Evolutionary conservation across 2,113 vertebrate species (phyloP).

Genomic region (Lasiurus borealis): DNA sequence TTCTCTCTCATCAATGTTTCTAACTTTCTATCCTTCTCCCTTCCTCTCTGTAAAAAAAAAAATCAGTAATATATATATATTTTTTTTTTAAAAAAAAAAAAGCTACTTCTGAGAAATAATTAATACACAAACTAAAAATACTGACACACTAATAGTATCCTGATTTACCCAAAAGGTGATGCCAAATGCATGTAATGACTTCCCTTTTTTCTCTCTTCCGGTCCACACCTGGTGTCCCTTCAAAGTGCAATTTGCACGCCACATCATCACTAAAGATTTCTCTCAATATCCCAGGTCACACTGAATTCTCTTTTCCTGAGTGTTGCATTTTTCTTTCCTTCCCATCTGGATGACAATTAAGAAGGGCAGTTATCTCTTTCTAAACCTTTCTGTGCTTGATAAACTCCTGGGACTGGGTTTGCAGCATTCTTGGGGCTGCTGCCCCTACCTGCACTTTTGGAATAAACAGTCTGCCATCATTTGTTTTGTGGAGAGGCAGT

Average conservation of each 20-base stretch:
- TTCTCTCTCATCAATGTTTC: too few relatives aligned
- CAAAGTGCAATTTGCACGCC: background rate
- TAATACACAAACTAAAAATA: background rate
- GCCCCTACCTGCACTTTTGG: background rate
- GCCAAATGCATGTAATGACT: background rate
- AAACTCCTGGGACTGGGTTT: background rate
- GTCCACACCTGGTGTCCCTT: background rate
- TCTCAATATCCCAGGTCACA: background rate
- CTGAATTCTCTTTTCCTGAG: background rate
- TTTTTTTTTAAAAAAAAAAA: background rate
- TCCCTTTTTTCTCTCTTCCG: background rate
- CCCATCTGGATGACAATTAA: background rate
- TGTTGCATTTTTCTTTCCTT: background rate
- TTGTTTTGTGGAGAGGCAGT: background rate
- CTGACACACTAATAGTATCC: background rate
- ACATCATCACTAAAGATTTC: background rate
- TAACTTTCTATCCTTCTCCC: too few relatives aligned
- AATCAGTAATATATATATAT: too few relatives aligned
- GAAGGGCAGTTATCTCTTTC: background rate
- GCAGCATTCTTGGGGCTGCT: rapidly evolving
- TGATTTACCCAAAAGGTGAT: background rate
- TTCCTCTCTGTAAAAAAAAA: too few relatives aligned
- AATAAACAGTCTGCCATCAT: rapidly evolving
- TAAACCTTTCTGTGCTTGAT: background rate
- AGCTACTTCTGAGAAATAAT: background rate